phyloP scores from a whole-genome alignment of 1,140 invertebrate genomes.

The Andrena cerasifolii region DNA sequence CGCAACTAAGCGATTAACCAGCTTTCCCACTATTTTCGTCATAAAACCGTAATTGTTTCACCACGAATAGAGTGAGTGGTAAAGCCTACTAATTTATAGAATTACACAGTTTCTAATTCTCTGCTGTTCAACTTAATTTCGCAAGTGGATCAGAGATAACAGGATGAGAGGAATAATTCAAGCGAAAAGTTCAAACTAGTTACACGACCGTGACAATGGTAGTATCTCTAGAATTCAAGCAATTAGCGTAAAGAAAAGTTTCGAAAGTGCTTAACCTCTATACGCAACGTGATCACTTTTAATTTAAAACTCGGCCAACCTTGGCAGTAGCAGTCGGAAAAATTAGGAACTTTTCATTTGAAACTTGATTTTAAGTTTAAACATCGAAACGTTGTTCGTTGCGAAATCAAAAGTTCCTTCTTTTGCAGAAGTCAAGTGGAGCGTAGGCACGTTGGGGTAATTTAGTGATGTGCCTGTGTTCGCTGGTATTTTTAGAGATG shows the following conservation, averaged over 20 bases:
- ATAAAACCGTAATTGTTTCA: no score
- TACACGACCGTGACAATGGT: background rate
- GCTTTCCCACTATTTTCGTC: no score
- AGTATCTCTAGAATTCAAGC: background rate
- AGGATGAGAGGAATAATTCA: background rate
- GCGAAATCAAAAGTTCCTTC: background rate
- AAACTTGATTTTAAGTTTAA: conserved; percentile 5
- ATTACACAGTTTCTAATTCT: background rate
- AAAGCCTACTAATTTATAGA: no score
- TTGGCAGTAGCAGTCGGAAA: background rate
- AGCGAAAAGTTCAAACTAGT: background rate
- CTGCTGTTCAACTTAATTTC: background rate
- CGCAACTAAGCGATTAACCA: no score
- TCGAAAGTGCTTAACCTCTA: background rate
- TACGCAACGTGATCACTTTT: background rate
- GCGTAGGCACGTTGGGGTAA: background rate
- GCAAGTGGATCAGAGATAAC: background rate
- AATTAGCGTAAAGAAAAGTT: conserved; percentile 16
- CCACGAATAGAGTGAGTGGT: no score
- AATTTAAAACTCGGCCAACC: background rate
- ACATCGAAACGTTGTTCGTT: background rate
- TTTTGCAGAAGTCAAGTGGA: background rate
- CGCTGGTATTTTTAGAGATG: no score
- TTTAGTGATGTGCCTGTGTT: no score
- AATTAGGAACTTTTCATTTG: background rate